Percentiles rank a stretch among this genome's conserved stretches.
phyloP scores from a whole-genome alignment of 2,113 vertebrate species.

The Corythornis madagascariensis region DNA sequence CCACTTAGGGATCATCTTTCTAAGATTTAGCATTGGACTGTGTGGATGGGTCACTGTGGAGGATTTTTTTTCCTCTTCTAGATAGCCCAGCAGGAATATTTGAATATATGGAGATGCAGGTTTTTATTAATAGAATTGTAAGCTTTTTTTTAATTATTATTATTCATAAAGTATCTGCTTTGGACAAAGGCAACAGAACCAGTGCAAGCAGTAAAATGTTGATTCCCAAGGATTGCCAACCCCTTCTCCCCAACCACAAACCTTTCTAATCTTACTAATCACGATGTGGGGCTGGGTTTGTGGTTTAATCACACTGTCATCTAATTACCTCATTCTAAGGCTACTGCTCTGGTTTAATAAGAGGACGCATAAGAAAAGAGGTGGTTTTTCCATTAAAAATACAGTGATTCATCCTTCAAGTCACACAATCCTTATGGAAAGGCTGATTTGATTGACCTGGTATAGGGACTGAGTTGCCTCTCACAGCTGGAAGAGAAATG shows the following conservation, averaged over 20 bases:
- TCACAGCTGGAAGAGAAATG: background rate
- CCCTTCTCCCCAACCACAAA: background rate
- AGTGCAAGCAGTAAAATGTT: conserved; percentile 24
- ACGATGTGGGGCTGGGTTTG: background rate
- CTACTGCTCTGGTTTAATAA: background rate
- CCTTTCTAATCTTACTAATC: conserved; percentile 54
- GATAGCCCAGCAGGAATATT: background rate
- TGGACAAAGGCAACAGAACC: background rate
- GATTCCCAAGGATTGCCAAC: conserved; percentile 65
- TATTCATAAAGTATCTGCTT: background rate
- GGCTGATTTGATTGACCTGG: conserved; percentile 11
- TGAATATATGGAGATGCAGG: background rate
- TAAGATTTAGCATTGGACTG: background rate
- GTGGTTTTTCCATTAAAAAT: background rate
- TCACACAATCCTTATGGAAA: background rate
- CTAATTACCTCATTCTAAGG: conserved; percentile 22
- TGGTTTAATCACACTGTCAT: conserved; percentile 27
- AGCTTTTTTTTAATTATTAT: background rate
- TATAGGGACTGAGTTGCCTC: conserved; percentile 12
- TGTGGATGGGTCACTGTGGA: background rate
- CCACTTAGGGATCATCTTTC: background rate
- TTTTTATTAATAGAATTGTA: background rate
- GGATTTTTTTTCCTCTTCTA: background rate
- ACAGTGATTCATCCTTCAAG: background rate
- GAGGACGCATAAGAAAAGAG: background rate